Evolutionary conservation across 2,888 invertebrate genomes (phyloP), one percentile per base, ranked within the genome.

Genomic region (Rugalucina vietnamica): DNA sequence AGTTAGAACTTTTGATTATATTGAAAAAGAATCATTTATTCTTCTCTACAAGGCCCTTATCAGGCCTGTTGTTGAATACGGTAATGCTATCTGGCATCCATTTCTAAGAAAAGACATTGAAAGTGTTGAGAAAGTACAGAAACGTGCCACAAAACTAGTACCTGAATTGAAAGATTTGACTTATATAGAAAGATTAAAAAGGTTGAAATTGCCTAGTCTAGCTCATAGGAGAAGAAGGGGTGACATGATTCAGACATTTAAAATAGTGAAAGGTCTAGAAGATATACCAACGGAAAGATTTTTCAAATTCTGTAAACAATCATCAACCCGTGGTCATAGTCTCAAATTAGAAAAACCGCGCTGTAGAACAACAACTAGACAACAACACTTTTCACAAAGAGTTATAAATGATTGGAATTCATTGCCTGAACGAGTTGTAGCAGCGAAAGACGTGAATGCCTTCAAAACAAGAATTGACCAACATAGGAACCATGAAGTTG

Each of bases 11-110:
- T 36, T 24, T 39, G 39, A 43, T 10, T 43, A 24, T 12, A 24
- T 73, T 8, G 43, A 73, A 12, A 79, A 73, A 36, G 57, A 79
- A 39, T 43, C 74, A 4, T 79, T 79, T 27, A 60, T 79, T 36
- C n/a, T 39, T 3, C 73, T 79, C 1, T 79, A 78, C 39, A 70
- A 39, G 49, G 70, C 78, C 12, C 14, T 78, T 37, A 50, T 78
- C 18, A 60, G 76, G 27, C 76, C 76, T 5, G 43, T 65, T 76
- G 43, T 76, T 14, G 76, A 76, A 49, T 76, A 39, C 39, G 76
- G 39, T 21, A 76, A 76, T 32, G 21, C 29, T 3, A 32, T 76
- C 5, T 76, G 76, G 76, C 32, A 78, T 49, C 73, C 73, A 24
- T 73, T 27, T 24, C 21, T 73, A n/a, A 73, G 49, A 24, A 73